Evolutionary conservation across 1,140 invertebrate genomes (phyloP), one percentile per base, ranked within the genome.

Genomic region (Cotesia vestalis): DNA sequence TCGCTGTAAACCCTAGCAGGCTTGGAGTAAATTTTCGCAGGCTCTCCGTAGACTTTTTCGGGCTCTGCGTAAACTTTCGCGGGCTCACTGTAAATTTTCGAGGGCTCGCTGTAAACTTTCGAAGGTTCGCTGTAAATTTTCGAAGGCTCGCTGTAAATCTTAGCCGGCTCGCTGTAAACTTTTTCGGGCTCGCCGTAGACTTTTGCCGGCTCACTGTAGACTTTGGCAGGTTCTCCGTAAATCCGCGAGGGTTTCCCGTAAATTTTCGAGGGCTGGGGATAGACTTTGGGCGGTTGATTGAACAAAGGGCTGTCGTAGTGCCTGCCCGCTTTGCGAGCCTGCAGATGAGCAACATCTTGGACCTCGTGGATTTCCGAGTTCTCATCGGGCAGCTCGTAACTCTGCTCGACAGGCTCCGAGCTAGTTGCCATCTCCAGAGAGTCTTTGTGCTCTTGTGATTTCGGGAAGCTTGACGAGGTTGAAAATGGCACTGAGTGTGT

Each of bases 1-100:
- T 91, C 89, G 3, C 89, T 88, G 73, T 93, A 93, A 1, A 92
- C 84, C 78, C 91, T 91, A 0, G 90, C 85, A 0, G 90, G 90
- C 78, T 90, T 89, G 4, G 89, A 87, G 66, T 91, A 91, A n/a
- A 91, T 81, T 78, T 91, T 91, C 1, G 90, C 87, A 4, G 91
- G 90, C 84, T 91, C 88, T 27, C 89, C 88, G 74, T 91, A 91
- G 57, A 92, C 83, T 79, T 92, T 91, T 0, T 90, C 86, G 0
- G 91, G 90, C 73, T 92, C 89, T 1, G 88, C 87, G 72, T 92
- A 92, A 0, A 91, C 81, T 60, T 83, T 89, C 8, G 89, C 87
- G 1, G 91, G 90, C 76, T 91, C 87, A 8, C 89, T 89, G 75
- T 92, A 92, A 53, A 90, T 86, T 70, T 90, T 90, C 6, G 88